A percentile compares a stretch with the other conserved stretches of the same genome.
Evolutionary conservation across 2,113 vertebrate species (phyloP).

Genomic region (Monopterus albus): DNA sequence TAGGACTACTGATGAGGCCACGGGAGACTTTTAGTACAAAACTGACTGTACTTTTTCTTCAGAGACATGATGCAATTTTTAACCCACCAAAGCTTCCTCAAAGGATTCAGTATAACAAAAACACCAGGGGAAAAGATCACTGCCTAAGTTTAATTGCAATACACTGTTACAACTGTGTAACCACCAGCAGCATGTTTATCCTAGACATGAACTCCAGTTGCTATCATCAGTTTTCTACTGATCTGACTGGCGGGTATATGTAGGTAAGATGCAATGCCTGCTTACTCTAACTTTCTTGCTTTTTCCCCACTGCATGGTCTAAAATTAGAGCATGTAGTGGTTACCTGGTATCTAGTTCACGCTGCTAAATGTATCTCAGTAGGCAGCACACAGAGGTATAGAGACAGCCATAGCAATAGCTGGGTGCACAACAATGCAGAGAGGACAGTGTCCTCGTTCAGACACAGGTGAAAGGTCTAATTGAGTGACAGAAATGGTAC

Average conservation of each 20-base stretch:
- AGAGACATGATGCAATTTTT: conserved; percentile 45
- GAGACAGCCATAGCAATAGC: conserved; percentile 59
- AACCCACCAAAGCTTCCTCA: background rate
- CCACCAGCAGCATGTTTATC: background rate
- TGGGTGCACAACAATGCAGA: conserved; percentile 43
- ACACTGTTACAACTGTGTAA: background rate
- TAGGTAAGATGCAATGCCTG: background rate
- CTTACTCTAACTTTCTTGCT: background rate
- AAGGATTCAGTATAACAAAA: conserved; percentile 2
- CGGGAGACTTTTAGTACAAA: background rate
- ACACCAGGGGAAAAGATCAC: conserved; percentile 15
- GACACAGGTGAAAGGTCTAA: conserved; percentile 11
- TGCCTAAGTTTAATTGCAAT: conserved; percentile 24
- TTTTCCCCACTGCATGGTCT: background rate
- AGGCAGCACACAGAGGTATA: conserved; percentile 24
- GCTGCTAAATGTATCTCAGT: conserved; percentile 20
- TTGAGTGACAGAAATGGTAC: conserved; percentile 1
- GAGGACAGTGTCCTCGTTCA: background rate
- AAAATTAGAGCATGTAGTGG: conserved; percentile 16
- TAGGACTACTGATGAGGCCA: background rate
- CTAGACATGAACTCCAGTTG: background rate
- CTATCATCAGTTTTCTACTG: background rate
- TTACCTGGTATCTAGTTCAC: conserved; percentile 26
- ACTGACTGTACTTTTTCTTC: background rate
- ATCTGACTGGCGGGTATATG: background rate